Evolutionary conservation across 2,888 invertebrate species (phyloP).

Genomic region (Pseudococcus viburni): DNA sequence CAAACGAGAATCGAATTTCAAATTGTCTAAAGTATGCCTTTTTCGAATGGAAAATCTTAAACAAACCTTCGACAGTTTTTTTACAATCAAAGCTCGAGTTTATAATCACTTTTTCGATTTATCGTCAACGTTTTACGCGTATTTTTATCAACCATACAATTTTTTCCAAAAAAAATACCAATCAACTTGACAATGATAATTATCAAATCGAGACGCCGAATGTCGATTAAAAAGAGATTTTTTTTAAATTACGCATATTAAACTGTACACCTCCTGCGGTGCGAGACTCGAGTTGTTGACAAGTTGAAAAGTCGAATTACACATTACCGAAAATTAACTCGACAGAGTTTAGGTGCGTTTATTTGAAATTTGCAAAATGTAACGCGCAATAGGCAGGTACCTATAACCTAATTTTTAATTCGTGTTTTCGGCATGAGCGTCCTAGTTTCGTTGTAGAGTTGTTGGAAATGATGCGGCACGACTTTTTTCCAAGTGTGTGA

Average conservation of each 20-base stretch:
- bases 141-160: background rate
- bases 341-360: background rate
- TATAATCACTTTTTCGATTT: background rate
- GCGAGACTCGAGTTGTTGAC: background rate
- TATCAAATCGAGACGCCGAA: background rate
- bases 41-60: slow-evolving; percentile 16
- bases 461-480: too few species aligned
- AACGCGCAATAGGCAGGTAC: background rate
- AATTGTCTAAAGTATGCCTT: background rate
- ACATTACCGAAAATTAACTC: background rate
- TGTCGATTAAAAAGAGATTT: background rate
- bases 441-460: too few species aligned
- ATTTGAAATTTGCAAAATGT: background rate
- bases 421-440: too few species aligned
- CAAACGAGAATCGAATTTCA: slow-evolving; percentile 19
- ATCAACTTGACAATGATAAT: background rate
- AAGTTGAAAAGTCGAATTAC: background rate
- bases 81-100: background rate
- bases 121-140: background rate
- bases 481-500: too few species aligned
- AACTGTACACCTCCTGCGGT: background rate
- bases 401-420: too few species aligned
- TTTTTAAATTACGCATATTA: slow-evolving; percentile 1
- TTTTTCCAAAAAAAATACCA: background rate
- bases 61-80: background rate